Evolutionary conservation across 2,888 invertebrate species (phyloP).

Genomic region (Candidula unifasciata): DNA sequence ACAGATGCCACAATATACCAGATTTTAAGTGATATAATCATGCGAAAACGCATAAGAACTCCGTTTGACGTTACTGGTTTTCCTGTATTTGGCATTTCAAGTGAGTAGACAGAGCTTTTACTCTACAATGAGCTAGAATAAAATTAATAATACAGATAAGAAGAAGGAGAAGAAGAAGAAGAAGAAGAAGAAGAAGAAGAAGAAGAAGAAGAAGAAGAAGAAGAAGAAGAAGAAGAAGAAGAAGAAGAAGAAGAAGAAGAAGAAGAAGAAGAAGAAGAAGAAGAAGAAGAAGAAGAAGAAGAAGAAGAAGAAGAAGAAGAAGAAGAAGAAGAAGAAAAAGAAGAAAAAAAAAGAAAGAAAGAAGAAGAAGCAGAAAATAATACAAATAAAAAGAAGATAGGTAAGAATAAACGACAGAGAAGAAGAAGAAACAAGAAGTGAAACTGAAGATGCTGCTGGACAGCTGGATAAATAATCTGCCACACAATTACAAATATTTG

Average conservation of each 20-base stretch:
- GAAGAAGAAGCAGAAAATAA: background rate
- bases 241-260: slow-evolving; percentile 11
- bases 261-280: slow-evolving; percentile 14
- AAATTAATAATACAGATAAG: background rate
- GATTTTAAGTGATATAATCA: too few species aligned
- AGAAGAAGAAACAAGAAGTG: too few species aligned
- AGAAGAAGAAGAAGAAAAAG: slow-evolving; percentile 27
- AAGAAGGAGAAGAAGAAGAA: slow-evolving; percentile 27
- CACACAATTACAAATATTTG: too few species aligned
- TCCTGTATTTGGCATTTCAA: too few species aligned
- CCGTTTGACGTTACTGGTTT: too few species aligned
- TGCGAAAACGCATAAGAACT: too few species aligned
- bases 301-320: background rate
- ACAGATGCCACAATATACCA: too few species aligned
- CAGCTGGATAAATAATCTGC: too few species aligned
- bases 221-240: slow-evolving; percentile 21
- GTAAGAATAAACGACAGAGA: too few species aligned
- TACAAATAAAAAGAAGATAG: background rate
- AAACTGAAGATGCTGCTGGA: too few species aligned
- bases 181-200: slow-evolving; percentile 7
- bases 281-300: background rate
- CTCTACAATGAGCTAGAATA: too few species aligned
- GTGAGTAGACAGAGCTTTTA: too few species aligned
- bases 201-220: slow-evolving; percentile 4
- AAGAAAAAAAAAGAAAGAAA: background rate